Evolutionary conservation across 1,140 invertebrate species (phyloP).

Genomic region (Anastrepha ludens): DNA sequence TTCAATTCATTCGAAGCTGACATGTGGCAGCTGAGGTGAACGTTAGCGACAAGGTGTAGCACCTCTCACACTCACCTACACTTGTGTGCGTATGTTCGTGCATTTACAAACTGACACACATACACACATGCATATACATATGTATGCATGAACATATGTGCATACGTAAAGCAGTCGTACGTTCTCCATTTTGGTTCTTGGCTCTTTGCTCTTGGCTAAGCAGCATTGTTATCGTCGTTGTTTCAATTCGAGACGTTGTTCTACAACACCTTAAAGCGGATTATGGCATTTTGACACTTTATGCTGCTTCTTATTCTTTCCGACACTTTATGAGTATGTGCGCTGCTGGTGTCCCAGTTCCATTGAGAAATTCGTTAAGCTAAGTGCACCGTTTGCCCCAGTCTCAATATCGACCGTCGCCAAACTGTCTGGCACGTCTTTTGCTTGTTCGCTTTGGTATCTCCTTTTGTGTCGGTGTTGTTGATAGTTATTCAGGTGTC

Average conservation of each 20-base stretch:
- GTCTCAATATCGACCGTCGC: background rate
- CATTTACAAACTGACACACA: background rate
- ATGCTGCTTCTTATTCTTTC: slow-evolving; percentile 12
- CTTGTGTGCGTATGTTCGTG: background rate
- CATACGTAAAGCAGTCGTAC: background rate
- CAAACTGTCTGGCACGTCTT: slow-evolving; percentile 37
- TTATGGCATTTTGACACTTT: slow-evolving; percentile 53
- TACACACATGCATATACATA: background rate
- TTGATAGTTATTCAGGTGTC: slow-evolving; percentile 26
- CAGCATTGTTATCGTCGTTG: slow-evolving; percentile 43
- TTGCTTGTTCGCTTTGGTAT: background rate
- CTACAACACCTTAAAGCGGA: slow-evolving; percentile 50
- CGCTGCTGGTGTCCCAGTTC: slow-evolving; percentile 41
- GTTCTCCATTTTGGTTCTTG: slow-evolving; percentile 2
- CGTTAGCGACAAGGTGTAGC: slow-evolving; percentile 10
- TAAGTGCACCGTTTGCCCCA: background rate
- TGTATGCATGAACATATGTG: background rate
- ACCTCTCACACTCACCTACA: background rate
- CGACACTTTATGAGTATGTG: slow-evolving; percentile 46
- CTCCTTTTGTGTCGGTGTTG: background rate
- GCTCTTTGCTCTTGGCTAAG: slow-evolving; percentile 22
- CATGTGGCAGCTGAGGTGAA: slow-evolving; percentile 48
- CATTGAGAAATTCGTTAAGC: slow-evolving; percentile 52
- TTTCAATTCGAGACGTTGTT: slow-evolving; percentile 48
- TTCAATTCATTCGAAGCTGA: slow-evolving; percentile 48